Evolutionary conservation across 37 sponge, comb jelly and placozoan genomes (phyloP), one percentile per base, ranked within the genome.

Genomic region (Beroe forskalii): DNA sequence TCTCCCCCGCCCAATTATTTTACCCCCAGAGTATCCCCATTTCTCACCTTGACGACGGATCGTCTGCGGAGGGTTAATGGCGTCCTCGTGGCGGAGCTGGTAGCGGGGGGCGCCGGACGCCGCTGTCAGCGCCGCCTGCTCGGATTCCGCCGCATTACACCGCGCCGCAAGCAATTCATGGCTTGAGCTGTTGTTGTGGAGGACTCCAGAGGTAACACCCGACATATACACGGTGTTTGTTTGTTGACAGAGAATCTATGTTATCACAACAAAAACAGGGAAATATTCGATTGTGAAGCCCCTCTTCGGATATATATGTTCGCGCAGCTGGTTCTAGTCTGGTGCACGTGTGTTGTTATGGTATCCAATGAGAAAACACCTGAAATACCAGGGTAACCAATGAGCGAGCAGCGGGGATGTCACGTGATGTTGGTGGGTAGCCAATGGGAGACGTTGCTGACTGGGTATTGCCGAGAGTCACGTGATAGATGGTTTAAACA

Each of bases 231-330:
- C 12, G n/a, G 55, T 69, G 72, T 69, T 69, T 69, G 72, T 69
- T 69, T 69, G 72, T 69, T 69, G 72, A 69, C 32, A 69, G 32
- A n/a, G n/a, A 69, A 69, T 37, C 19, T 36, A 12, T 32, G 37
- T 33, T 33, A 63, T 63, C 66, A 63, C 66, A 69, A 69, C 72
- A 69, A 69, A 69, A 69, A 69, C 72, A 69, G 72, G 55, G 6
- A 12, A 48, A 48, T 48, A 48, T 48, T 48, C n/a, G n/a, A n/a
- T n/a, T 48, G 55, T 48, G 55, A 48, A 48, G 55, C 55, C 55
- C n/a, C n/a, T n/a, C n/a, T 48, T 48, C 55, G 55, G 12, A 48
- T 48, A 48, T 48, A 48, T 48, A 17, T n/a, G n/a, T n/a, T n/a
- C n/a, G n/a, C 55, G 55, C 55, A 48, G 55, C 55, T 48, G 55